These are phyloP conservation scores for Lepilemur septentrionalis DNA, from an alignment of 2,797 vertebrate genomes.

Conservation along the genomic window DNA sequence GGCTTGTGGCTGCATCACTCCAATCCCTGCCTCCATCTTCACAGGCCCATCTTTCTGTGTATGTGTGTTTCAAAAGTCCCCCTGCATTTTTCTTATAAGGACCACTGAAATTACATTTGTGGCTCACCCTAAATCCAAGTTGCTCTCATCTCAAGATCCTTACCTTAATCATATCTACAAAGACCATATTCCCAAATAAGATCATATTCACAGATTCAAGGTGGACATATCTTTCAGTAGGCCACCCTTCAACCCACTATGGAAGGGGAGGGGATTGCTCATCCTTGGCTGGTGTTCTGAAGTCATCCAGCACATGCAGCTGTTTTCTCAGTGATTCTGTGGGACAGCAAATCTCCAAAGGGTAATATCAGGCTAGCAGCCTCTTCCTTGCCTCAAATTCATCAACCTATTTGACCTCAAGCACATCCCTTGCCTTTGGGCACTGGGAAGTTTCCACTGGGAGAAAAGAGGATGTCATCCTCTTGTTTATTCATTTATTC, in stretches of 20 bases:
- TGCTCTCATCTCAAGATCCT: neutral
- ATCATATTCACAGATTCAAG: neutral
- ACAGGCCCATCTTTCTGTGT: fast-evolving
- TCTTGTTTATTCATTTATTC: neutral
- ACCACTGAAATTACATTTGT: neutral
- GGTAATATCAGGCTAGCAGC: neutral
- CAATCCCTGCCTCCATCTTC: neutral
- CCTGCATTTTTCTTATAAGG: neutral
- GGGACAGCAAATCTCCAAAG: neutral
- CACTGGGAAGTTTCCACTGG: neutral
- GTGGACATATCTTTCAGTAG: neutral
- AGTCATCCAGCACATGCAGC: fast-evolving
- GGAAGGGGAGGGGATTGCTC: fast-evolving
- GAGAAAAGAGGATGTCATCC: neutral
- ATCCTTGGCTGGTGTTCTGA: neutral
- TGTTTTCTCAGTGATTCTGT: neutral
- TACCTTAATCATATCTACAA: neutral
- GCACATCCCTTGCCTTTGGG: neutral
- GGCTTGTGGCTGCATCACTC: too few species aligned
- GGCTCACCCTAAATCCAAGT: neutral
- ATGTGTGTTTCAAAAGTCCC: neutral
- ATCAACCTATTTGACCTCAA: neutral
- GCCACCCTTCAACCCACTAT: neutral
- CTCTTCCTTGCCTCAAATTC: neutral
- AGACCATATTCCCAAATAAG: neutral